Conservation (phyloP, 2,888 invertebrate genomes). For the Lochmaea crataegi region DNA sequence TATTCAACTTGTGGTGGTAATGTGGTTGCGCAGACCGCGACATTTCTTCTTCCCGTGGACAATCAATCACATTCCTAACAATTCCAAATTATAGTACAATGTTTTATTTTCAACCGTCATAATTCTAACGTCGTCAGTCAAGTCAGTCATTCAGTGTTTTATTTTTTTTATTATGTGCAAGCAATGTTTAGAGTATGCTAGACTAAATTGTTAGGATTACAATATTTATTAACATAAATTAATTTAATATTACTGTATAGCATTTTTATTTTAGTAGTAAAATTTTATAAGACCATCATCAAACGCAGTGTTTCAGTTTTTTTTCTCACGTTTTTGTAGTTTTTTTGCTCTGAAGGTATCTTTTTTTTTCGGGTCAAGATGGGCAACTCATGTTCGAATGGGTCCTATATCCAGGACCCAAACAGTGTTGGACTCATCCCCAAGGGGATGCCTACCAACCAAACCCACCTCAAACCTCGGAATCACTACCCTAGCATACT, state of each 20-base stretch:
- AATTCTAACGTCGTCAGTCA: background rate
- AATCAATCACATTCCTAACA: constrained; percentile 59
- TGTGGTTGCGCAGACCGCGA: constrained; percentile 58
- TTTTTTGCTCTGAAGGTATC: too few species aligned
- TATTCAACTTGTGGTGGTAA: constrained; percentile 61
- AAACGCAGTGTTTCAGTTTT: background rate
- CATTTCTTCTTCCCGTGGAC: constrained; percentile 58
- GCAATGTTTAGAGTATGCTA: constrained; percentile 3
- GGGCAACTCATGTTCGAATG: too few species aligned
- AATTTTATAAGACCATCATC: background rate
- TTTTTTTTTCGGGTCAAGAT: too few species aligned
- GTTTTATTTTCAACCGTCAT: constrained; percentile 16
- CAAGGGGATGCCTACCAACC: too few species aligned
- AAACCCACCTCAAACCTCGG: too few species aligned
- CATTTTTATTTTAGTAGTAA: constrained; percentile 13
- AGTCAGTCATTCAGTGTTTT: constrained; percentile 8
- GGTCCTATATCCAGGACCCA: too few species aligned
- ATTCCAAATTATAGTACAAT: constrained; percentile 31
- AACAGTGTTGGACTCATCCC: too few species aligned
- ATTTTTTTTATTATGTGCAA: background rate
- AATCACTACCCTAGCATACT: too few species aligned
- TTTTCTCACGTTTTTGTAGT: background rate
- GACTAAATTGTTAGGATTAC: constrained; percentile 8
- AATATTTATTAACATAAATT: constrained; percentile 18
- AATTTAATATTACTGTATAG: constrained; percentile 5